A percentile compares a stretch with the other conserved stretches of the same genome.
Conservation (phyloP, 1,140 invertebrate genomes). For the Glomeris maerens region DNA sequence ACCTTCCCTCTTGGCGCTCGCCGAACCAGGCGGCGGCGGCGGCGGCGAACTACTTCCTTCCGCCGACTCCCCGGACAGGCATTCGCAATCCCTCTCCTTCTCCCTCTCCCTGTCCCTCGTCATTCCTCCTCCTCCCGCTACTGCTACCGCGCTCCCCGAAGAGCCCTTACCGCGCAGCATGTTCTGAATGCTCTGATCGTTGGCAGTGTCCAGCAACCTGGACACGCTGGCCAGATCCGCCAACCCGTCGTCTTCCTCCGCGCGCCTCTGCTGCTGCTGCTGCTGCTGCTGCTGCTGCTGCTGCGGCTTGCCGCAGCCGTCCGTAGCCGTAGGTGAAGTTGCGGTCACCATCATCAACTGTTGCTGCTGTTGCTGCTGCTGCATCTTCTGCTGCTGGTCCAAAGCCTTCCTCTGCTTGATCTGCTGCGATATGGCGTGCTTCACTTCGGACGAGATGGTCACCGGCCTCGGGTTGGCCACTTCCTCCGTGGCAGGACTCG, state of each 20-base stretch:
- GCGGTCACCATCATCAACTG: neutral
- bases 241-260: conserved; percentile 9
- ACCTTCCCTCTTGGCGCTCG: neutral
- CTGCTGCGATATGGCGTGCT: conserved; percentile 10
- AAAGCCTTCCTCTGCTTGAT: conserved; percentile 8
- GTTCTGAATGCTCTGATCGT: conserved; percentile 39
- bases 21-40: neutral
- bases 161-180: conserved; percentile 21
- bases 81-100: conserved; percentile 23
- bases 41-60: conserved; percentile 18
- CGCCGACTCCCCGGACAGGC: conserved; percentile 5
- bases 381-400: neutral
- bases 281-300: conserved; percentile 3
- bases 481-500: neutral
- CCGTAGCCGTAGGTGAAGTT: conserved; percentile 18
- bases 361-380: neutral
- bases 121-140: conserved; percentile 21
- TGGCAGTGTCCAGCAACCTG: conserved; percentile 60
- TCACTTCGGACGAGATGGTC: conserved; percentile 8
- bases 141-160: conserved; percentile 19
- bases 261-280: conserved; percentile 4
- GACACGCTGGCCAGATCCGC: conserved; percentile 60
- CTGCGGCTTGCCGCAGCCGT: conserved; percentile 22
- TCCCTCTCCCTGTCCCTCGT: conserved; percentile 16
- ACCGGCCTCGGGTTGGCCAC: neutral